These are phyloP conservation scores for Alligator sinensis DNA, from an alignment of 2,113 vertebrate species.

Conservation along the genomic window DNA sequence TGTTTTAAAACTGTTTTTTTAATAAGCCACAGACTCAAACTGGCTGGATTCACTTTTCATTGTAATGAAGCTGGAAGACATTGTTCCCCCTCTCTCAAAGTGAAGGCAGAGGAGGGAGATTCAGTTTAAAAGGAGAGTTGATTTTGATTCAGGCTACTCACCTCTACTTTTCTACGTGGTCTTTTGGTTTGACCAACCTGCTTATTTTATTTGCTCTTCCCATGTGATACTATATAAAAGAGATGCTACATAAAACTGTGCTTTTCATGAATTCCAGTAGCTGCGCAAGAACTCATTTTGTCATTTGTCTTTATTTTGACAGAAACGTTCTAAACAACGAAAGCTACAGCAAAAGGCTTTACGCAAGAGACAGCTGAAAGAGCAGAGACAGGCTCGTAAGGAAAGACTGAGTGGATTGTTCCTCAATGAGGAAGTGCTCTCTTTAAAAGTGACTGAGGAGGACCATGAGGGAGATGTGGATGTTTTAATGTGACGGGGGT, in stretches of 20 bases:
- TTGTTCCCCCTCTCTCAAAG: too few species aligned
- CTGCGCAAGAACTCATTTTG: not conserved
- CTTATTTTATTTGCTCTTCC: too few species aligned
- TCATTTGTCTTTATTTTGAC: slow-evolving; percentile 44
- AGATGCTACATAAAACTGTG: too few species aligned
- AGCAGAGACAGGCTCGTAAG: slow-evolving; percentile 96
- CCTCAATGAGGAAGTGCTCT: slow-evolving; percentile 96
- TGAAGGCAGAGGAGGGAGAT: too few species aligned
- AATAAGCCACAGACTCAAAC: not conserved
- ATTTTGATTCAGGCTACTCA: too few species aligned
- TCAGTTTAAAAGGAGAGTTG: too few species aligned
- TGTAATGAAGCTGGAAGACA: too few species aligned
- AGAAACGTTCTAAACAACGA: slow-evolving; percentile 98
- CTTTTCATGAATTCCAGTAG: not conserved
- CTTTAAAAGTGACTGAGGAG: slow-evolving; percentile 94
- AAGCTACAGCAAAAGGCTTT: slow-evolving; percentile 98
- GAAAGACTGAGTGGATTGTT: slow-evolving; percentile 97
- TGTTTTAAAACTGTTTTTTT: not conserved
- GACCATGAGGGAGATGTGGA: slow-evolving; percentile 92
- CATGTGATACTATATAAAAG: too few species aligned
- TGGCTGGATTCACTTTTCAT: too few species aligned
- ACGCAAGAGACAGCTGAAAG: slow-evolving; percentile 96
- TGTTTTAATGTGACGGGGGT: slow-evolving; percentile 94
- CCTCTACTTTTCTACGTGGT: too few species aligned
- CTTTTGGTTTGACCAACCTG: too few species aligned